These are phyloP conservation scores for Hiodon tergisus DNA, from an alignment of 2,113 vertebrate genomes.

Conservation along the genomic window DNA sequence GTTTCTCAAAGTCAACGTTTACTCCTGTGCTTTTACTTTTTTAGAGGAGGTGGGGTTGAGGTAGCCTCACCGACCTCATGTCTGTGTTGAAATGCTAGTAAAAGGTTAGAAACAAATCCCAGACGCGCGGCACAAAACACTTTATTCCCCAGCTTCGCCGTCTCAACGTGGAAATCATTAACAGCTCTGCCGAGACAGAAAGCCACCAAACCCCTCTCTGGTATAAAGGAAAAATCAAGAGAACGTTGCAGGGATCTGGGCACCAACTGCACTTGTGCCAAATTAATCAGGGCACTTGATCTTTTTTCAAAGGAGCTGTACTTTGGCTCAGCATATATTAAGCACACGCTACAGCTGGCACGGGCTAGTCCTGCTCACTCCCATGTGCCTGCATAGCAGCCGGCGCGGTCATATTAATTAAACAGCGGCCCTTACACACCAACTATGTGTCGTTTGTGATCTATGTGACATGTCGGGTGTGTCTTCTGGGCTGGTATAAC, in stretches of 20 bases:
- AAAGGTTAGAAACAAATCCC: slow-evolving; percentile 47
- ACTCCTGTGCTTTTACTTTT: slow-evolving; percentile 16
- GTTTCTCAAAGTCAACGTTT: slow-evolving; percentile 32
- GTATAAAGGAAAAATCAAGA: slow-evolving; percentile 36
- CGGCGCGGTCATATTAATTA: neutral
- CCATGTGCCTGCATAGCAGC: neutral
- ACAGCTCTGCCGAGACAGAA: slow-evolving; percentile 43
- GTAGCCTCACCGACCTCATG: slow-evolving; percentile 40
- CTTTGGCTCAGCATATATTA: neutral
- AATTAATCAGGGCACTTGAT: slow-evolving; percentile 19
- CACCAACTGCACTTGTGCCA: slow-evolving; percentile 26
- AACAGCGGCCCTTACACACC: neutral
- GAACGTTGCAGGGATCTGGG: slow-evolving; percentile 23
- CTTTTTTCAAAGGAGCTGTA: neutral
- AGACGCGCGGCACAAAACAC: slow-evolving; percentile 20
- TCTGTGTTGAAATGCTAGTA: slow-evolving; percentile 48
- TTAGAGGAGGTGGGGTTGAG: slow-evolving; percentile 10
- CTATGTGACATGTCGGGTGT: neutral
- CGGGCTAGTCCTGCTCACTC: neutral
- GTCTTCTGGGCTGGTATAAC: neutral
- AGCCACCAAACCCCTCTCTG: slow-evolving; percentile 27
- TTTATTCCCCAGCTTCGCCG: slow-evolving; percentile 21
- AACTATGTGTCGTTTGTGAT: neutral
- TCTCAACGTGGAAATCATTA: slow-evolving; percentile 49
- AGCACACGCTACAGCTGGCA: neutral